phyloP scores from a whole-genome alignment of 2,113 vertebrate species.

The Oreotrochilus melanogaster region DNA sequence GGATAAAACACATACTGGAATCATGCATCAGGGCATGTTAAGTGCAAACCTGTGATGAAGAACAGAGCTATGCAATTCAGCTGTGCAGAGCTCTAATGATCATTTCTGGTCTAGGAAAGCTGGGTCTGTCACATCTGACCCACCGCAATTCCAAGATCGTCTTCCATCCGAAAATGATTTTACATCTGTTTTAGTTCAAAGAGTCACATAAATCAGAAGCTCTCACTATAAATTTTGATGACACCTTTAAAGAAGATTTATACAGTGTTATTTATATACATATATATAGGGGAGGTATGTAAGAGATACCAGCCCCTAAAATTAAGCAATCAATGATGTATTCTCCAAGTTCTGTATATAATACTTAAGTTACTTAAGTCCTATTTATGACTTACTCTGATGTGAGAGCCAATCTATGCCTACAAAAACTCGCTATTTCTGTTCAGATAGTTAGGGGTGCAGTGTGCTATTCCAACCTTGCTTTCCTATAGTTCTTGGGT shows the following conservation, averaged over 20 bases:
- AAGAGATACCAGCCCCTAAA: slow-evolving; percentile 33
- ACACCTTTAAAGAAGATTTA: slow-evolving; percentile 56
- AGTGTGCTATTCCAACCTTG: background rate
- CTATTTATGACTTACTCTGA: slow-evolving; percentile 7
- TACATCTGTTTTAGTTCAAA: slow-evolving; percentile 61
- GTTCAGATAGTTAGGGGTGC: background rate
- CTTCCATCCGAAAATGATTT: slow-evolving; percentile 15
- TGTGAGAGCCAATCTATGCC: background rate
- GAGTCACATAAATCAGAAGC: slow-evolving; percentile 54
- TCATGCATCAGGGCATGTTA: background rate
- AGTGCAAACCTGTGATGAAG: background rate
- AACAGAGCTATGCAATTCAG: background rate
- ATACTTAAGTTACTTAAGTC: background rate
- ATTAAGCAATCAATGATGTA: background rate
- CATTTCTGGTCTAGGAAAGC: slow-evolving; percentile 13
- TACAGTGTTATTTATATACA: background rate
- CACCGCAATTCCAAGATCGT: background rate
- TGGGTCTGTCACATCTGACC: background rate
- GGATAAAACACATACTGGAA: slow-evolving; percentile 23
- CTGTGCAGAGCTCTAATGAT: slow-evolving; percentile 3
- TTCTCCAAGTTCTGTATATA: background rate
- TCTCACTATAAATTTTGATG: slow-evolving; percentile 44
- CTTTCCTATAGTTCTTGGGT: background rate
- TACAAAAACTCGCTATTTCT: background rate
- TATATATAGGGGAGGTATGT: background rate